Percentiles rank a stretch among this genome's conserved stretches.
These are phyloP conservation scores for Peromyscus leucopus DNA, from an alignment of 2,113 vertebrate species.

Conservation along the genomic window DNA sequence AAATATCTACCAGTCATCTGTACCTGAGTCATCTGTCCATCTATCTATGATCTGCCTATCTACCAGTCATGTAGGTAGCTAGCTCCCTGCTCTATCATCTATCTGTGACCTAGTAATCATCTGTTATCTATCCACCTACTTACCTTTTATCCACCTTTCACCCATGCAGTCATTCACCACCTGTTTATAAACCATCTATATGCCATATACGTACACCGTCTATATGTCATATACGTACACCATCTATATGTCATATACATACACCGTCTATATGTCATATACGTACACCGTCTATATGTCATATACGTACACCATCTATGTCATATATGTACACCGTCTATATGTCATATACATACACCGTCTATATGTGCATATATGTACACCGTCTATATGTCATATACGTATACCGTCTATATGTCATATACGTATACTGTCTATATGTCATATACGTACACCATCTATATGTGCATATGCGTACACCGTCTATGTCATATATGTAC, in stretches of 20 bases:
- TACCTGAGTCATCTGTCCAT: neutral
- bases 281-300: neutral
- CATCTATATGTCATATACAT: neutral
- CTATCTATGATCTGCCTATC: neutral
- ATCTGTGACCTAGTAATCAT: too few species aligned
- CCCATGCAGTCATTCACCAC: neutral
- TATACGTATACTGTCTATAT: neutral
- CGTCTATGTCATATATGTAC: neutral
- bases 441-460: neutral
- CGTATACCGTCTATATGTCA: too few species aligned
- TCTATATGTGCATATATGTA: neutral
- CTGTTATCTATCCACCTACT: neutral
- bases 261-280: neutral
- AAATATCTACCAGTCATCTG: neutral
- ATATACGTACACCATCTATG: neutral
- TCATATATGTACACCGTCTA: neutral
- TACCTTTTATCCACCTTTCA: neutral
- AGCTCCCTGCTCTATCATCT: too few species aligned
- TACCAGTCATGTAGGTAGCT: too few species aligned
- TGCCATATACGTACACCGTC: neutral
- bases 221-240: neutral
- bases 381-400: neutral
- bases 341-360: neutral
- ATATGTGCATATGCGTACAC: neutral
- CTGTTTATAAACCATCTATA: neutral